Conservation (phyloP, 2,113 vertebrate genomes). For the Corythaixoides concolor region DNA sequence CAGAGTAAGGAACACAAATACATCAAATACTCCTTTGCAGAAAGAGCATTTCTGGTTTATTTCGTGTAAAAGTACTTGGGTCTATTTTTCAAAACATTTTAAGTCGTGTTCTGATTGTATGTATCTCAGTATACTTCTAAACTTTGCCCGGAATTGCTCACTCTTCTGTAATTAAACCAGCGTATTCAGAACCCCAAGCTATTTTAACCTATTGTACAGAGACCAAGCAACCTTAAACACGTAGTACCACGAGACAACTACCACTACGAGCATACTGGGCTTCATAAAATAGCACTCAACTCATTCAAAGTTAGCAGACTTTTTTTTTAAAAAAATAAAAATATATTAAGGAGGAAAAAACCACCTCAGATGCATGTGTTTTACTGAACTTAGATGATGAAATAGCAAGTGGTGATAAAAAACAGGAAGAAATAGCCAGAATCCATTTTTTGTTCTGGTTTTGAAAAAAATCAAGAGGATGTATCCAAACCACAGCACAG, state of each 20-base stretch:
- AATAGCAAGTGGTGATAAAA: background rate
- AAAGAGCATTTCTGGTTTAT: background rate
- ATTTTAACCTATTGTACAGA: background rate
- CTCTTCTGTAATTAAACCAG: background rate
- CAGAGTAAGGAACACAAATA: background rate
- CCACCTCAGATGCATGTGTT: fast-evolving
- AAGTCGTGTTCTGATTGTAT: background rate
- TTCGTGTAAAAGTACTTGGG: background rate
- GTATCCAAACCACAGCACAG: background rate
- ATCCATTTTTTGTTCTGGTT: background rate
- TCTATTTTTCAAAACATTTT: background rate
- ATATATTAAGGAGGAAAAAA: background rate
- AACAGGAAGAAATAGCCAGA: background rate
- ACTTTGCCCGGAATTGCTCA: background rate
- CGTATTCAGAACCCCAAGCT: background rate
- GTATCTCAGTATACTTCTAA: background rate
- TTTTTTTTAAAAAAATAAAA: background rate
- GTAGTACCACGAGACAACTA: background rate
- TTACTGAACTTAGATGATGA: background rate
- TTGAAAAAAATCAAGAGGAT: background rate
- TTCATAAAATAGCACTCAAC: background rate
- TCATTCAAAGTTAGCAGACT: background rate
- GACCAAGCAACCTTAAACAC: background rate
- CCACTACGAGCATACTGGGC: background rate
- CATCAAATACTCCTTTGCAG: background rate